phyloP scores from a whole-genome alignment of 2,113 vertebrate genomes.

The Halichoerus grypus region DNA sequence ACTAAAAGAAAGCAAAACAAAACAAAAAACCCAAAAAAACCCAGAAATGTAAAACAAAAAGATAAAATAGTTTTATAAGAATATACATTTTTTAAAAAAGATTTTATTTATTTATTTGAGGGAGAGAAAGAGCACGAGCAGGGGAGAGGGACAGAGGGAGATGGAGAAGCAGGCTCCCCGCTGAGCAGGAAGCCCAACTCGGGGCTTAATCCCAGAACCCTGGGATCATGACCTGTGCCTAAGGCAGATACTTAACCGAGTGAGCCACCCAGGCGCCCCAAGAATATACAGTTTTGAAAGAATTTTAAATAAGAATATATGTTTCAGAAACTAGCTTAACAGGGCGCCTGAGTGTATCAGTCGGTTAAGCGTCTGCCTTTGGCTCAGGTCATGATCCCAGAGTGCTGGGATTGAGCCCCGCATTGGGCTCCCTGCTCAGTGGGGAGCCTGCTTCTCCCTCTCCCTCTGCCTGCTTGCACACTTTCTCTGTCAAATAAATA shows the following conservation, averaged over 20 bases:
- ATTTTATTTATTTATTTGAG: background rate
- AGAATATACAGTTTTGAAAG: background rate
- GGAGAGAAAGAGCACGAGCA: background rate
- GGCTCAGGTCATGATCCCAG: background rate
- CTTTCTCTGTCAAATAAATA: background rate
- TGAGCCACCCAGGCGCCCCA: background rate
- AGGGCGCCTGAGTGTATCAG: background rate
- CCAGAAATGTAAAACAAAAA: background rate
- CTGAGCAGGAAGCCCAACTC: background rate
- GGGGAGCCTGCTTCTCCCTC: no score
- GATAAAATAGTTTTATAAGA: background rate
- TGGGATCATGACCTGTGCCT: background rate
- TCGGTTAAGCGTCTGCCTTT: background rate
- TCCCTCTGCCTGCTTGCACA: background rate
- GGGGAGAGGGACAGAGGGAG: background rate
- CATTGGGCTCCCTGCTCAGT: background rate
- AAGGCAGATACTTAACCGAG: background rate
- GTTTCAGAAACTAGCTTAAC: background rate
- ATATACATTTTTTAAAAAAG: background rate
- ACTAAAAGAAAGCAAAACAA: slow-evolving; percentile 13
- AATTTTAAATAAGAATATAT: background rate
- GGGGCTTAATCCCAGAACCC: background rate
- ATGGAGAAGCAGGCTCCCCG: background rate
- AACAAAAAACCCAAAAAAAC: background rate
- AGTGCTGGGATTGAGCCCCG: background rate